Percentiles rank a stretch among this genome's conserved stretches.
phyloP scores from a whole-genome alignment of 2,888 invertebrate species.

The Platynereis dumerilii region DNA sequence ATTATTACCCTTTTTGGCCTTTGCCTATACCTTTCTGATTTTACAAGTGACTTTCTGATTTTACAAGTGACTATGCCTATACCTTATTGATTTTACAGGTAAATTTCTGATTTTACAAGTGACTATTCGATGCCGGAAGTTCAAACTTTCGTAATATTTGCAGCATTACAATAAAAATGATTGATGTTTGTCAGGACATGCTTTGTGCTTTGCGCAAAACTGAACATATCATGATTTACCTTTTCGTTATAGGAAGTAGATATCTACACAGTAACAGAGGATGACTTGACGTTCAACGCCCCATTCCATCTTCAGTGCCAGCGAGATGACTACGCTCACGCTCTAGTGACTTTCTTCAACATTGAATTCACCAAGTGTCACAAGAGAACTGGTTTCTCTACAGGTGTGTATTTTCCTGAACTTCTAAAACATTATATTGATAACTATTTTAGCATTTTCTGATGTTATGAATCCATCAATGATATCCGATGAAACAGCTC shows the following conservation, averaged over 20 bases:
- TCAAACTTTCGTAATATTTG: too few species aligned
- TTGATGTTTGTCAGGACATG: too few species aligned
- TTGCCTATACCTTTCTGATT: too few species aligned
- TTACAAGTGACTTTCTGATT: too few species aligned
- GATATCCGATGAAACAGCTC: neutral
- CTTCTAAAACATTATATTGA: neutral
- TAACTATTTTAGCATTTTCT: neutral
- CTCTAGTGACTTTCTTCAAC: conserved; percentile 97
- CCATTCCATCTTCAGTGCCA: conserved; percentile 69
- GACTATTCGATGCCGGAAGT: too few species aligned
- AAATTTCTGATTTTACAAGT: too few species aligned
- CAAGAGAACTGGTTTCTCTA: conserved; percentile 97
- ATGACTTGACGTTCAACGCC: conserved; percentile 89
- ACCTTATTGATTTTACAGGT: too few species aligned
- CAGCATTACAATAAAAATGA: too few species aligned
- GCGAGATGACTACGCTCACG: conserved; percentile 96
- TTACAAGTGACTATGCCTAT: too few species aligned
- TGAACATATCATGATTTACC: too few species aligned
- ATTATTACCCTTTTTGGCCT: too few species aligned
- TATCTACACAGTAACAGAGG: conserved; percentile 94
- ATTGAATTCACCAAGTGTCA: conserved; percentile 99
- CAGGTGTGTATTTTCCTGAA: conserved; percentile 66
- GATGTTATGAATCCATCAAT: neutral
- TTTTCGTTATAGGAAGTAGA: conserved; percentile 82
- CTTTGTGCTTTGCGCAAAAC: too few species aligned